phyloP scores from a whole-genome alignment of 1,140 invertebrate genomes.

The Pseudomyrmex sp. region DNA sequence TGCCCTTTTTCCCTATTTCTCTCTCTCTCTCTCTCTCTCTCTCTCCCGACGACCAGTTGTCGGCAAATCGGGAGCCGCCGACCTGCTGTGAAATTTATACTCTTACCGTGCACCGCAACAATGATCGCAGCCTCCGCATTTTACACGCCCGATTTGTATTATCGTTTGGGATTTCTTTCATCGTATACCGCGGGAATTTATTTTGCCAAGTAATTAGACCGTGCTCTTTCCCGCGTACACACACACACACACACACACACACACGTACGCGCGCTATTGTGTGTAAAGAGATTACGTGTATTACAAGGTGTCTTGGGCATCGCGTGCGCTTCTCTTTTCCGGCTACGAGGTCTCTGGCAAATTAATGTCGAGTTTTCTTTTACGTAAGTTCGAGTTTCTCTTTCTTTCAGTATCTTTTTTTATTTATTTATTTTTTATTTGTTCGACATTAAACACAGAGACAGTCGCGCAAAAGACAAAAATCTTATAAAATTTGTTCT shows the following conservation, averaged over 20 bases:
- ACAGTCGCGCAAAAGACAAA: no score
- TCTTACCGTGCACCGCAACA: slow-evolving; percentile 73
- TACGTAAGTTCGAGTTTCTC: background rate
- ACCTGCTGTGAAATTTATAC: slow-evolving; percentile 80
- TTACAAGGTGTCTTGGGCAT: slow-evolving; percentile 16
- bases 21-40: background rate
- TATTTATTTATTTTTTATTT: background rate
- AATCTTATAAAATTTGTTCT: no score
- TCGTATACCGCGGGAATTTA: slow-evolving; percentile 58
- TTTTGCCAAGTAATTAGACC: slow-evolving; percentile 71
- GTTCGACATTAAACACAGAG: background rate
- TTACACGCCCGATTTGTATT: slow-evolving; percentile 72
- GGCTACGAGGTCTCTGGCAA: background rate
- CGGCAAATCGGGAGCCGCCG: slow-evolving; percentile 60
- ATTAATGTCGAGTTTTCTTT: background rate
- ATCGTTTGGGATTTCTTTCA: slow-evolving; percentile 60
- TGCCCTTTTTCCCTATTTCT: background rate
- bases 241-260: background rate
- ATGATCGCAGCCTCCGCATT: slow-evolving; percentile 66
- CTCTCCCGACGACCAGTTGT: background rate
- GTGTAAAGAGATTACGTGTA: slow-evolving; percentile 37
- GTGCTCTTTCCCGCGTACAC: slow-evolving; percentile 13
- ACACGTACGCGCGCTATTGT: background rate
- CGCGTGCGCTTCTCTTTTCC: background rate
- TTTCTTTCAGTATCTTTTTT: background rate